These are phyloP conservation scores for Hydrozoanthus gracilis DNA, from an alignment of 92 coral and sea anemone genomes.

Conservation along the genomic window DNA sequence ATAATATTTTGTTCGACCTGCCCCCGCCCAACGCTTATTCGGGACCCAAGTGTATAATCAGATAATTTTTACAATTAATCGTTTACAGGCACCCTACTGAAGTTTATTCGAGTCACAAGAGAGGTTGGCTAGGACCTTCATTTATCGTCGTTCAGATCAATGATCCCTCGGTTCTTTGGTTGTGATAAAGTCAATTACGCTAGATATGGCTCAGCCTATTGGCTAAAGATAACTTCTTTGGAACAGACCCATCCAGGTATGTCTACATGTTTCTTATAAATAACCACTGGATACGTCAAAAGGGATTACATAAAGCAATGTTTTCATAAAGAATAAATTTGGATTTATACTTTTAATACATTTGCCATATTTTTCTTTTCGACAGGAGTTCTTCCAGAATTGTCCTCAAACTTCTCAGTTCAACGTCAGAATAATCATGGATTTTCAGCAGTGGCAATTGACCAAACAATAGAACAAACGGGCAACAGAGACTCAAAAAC, in stretches of 20 bases:
- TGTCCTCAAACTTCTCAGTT: conserved; percentile 46
- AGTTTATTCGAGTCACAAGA: conserved; percentile 46
- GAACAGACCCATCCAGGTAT: conserved; percentile 58
- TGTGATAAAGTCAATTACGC: conserved; percentile 50
- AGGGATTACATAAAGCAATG: too few relatives aligned
- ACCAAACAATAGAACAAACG: conserved; percentile 10
- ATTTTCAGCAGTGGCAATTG: conserved; percentile 55
- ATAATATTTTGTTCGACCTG: too few relatives aligned
- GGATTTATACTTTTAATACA: too few relatives aligned
- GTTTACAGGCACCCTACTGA: not conserved
- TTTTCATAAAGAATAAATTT: too few relatives aligned
- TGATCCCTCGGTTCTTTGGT: conserved; percentile 54
- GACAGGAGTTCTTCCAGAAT: conserved; percentile 46
- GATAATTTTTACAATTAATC: not conserved
- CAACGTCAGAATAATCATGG: conserved; percentile 50
- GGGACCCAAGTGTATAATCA: not conserved
- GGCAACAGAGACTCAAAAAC: not conserved
- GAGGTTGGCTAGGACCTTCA: conserved; percentile 49
- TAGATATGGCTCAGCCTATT: conserved; percentile 54
- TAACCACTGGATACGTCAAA: too few relatives aligned
- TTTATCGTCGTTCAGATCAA: conserved; percentile 34
- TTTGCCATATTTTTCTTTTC: conserved; percentile 26
- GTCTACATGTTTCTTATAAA: not conserved
- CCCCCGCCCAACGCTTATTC: too few relatives aligned
- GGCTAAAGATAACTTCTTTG: conserved; percentile 52